Evolutionary conservation across 2,888 invertebrate genomes (phyloP).

Genomic region (Dynastes grantii): DNA sequence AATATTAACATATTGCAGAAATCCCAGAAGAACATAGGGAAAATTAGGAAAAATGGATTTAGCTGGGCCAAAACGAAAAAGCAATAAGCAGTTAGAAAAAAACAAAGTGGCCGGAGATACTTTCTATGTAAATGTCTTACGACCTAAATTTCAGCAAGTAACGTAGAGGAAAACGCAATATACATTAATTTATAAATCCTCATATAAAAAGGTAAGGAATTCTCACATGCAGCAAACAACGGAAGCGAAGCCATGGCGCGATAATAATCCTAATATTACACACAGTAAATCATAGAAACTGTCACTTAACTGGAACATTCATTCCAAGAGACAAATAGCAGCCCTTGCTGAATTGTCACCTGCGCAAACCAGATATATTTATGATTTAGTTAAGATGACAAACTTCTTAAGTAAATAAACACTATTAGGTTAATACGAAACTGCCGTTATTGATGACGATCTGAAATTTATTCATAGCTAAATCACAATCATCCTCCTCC

Average conservation of each 20-base stretch:
- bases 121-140: too few relatives aligned
- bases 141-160: too few relatives aligned
- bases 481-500: too few relatives aligned
- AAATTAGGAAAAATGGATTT: too few relatives aligned
- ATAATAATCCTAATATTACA: slow-evolving; percentile 47
- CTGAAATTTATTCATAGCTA: background rate
- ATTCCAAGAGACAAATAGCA: slow-evolving; percentile 41
- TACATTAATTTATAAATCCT: background rate
- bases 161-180: too few relatives aligned
- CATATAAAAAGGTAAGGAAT: background rate
- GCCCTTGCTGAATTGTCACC: slow-evolving; percentile 21
- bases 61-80: too few relatives aligned
- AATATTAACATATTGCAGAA: too few relatives aligned
- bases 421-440: background rate
- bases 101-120: too few relatives aligned
- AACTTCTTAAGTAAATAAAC: background rate
- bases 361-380: slow-evolving; percentile 19
- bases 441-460: background rate
- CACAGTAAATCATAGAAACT: slow-evolving; percentile 43
- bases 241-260: slow-evolving; percentile 7
- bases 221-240: slow-evolving; percentile 13
- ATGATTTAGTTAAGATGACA: slow-evolving; percentile 3
- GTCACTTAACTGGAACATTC: slow-evolving; percentile 43
- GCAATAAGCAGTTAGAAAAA: too few relatives aligned
- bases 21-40: too few relatives aligned